Evolutionary conservation across 2,888 invertebrate species (phyloP).

Genomic region (Apodemia mormo): DNA sequence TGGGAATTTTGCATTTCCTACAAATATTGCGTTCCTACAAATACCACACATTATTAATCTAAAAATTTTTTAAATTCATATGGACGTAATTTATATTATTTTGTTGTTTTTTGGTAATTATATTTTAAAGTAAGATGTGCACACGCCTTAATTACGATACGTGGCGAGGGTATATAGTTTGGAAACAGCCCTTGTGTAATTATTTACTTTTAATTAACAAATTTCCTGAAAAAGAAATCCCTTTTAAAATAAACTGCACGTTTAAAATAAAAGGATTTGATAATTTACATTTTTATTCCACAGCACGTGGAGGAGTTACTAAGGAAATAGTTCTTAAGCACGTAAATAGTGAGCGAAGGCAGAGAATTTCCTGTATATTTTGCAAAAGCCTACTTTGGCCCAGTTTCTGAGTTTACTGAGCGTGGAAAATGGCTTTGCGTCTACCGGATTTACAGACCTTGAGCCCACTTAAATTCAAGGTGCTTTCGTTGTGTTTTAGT

Average conservation of each 20-base stretch:
- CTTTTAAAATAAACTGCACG: constrained; percentile 23
- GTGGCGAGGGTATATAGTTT: too few relatives aligned
- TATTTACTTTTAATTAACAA: constrained; percentile 14
- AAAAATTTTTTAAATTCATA: too few relatives aligned
- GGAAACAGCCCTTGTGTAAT: too few relatives aligned
- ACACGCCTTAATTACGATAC: too few relatives aligned
- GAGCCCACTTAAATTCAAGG: constrained; percentile 39
- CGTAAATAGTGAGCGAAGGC: constrained; percentile 61
- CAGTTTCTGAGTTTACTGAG: constrained; percentile 75
- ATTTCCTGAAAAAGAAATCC: constrained; percentile 29
- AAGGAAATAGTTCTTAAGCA: constrained; percentile 71
- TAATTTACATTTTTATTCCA: constrained; percentile 63
- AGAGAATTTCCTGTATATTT: constrained; percentile 65
- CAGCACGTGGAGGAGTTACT: constrained; percentile 53
- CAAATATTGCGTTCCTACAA: too few relatives aligned
- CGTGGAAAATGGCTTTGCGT: constrained; percentile 71
- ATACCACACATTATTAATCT: too few relatives aligned
- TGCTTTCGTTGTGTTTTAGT: constrained; percentile 25
- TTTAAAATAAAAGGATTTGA: constrained; percentile 44
- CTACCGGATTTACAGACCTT: constrained; percentile 67
- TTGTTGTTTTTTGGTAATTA: too few relatives aligned
- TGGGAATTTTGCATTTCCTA: too few relatives aligned
- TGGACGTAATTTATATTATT: too few relatives aligned
- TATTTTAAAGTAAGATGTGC: too few relatives aligned
- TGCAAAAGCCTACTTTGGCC: constrained; percentile 76